These are phyloP conservation scores for Acanthosoma haemorrhoidale DNA, from an alignment of 2,888 invertebrate genomes.

Conservation along the genomic window DNA sequence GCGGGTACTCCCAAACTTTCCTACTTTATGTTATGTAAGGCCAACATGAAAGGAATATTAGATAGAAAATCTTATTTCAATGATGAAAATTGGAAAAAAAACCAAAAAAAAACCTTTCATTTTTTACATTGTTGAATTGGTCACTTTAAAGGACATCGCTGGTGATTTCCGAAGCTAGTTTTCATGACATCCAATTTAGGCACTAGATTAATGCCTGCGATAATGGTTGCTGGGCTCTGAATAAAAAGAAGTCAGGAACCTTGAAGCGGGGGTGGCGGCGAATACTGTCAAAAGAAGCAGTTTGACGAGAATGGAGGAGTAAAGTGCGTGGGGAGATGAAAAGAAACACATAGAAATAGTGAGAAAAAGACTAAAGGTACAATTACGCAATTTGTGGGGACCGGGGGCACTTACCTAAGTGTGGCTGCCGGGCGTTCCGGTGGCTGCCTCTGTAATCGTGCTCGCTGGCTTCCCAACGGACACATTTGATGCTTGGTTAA, in stretches of 20 bases:
- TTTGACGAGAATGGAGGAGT: too few relatives aligned
- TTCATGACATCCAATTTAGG: neutral
- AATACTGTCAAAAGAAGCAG: too few relatives aligned
- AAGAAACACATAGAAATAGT: neutral
- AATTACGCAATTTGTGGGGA: neutral
- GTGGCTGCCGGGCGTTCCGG: neutral
- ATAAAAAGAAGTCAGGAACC: neutral
- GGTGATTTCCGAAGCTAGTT: neutral
- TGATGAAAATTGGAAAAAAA: too few relatives aligned
- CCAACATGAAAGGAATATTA: too few relatives aligned
- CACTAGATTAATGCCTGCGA: neutral
- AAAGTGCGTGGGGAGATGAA: neutral
- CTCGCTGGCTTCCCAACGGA: too few relatives aligned
- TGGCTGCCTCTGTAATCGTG: too few relatives aligned
- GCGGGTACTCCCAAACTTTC: too few relatives aligned
- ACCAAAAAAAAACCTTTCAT: neutral
- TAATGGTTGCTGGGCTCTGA: neutral
- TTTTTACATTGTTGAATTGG: neutral
- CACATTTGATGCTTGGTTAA: too few relatives aligned
- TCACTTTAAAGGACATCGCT: neutral
- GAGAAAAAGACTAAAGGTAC: neutral
- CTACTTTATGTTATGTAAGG: too few relatives aligned
- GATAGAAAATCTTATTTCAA: too few relatives aligned
- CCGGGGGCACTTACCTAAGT: neutral
- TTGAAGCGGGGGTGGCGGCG: slow-evolving; percentile 3